A percentile compares a stretch with the other conserved stretches of the same genome.
Conservation (phyloP, 23 tunicate species). For the Phallusia fumigata region DNA sequence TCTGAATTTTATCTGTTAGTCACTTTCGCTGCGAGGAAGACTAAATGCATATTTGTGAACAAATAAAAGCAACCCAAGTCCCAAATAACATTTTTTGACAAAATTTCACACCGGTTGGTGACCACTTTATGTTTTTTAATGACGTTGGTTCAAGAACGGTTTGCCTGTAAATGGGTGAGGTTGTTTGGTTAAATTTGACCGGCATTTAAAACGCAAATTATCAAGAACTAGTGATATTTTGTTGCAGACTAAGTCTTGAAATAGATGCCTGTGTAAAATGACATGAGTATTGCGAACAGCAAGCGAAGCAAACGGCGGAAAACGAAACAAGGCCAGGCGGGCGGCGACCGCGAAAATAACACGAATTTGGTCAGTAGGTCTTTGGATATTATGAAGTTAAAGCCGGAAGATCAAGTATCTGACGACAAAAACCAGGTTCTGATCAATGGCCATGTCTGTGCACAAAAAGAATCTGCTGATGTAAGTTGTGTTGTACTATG, state of each 20-base stretch:
- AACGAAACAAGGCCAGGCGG: neutral
- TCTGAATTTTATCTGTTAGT: no score
- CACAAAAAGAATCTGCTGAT: neutral
- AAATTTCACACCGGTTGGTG: neutral
- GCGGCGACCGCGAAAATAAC: neutral
- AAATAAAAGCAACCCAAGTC: no score
- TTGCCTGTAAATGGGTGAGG: neutral
- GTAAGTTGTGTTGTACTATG: neutral
- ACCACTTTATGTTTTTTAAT: neutral
- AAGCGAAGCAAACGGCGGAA: slow-evolving; percentile 6
- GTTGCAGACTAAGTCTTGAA: neutral
- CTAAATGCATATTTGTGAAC: no score
- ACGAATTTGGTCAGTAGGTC: neutral
- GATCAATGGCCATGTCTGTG: slow-evolving; percentile 7
- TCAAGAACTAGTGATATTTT: neutral
- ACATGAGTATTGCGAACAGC: slow-evolving; percentile 7
- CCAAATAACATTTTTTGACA: no score
- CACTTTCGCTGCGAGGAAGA: no score
- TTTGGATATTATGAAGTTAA: slow-evolving; percentile 5
- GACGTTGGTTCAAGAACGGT: neutral
- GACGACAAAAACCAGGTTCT: neutral
- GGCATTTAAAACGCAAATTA: neutral
- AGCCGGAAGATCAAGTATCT: neutral
- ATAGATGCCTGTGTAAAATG: slow-evolving; percentile 7
- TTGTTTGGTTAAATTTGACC: neutral